Conservation (phyloP, 2,113 vertebrate genomes). For the Haemorhous mexicanus region DNA sequence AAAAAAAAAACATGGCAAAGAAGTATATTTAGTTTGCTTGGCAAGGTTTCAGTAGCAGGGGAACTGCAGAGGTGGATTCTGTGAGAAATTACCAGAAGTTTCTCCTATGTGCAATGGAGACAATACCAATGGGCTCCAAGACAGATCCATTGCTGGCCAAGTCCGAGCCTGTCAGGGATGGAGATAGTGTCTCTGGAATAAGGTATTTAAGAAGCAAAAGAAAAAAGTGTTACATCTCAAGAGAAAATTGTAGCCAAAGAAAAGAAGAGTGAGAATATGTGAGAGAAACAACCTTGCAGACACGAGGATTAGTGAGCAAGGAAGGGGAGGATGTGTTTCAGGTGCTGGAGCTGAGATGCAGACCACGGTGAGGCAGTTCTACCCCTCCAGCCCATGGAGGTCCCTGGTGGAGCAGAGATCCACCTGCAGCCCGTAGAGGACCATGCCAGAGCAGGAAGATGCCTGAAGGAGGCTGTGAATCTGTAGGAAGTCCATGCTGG, state of each 20-base stretch:
- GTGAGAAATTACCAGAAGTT: background rate
- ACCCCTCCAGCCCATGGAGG: background rate
- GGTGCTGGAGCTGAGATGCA: no score
- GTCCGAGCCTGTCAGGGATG: rapidly evolving
- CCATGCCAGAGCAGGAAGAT: background rate
- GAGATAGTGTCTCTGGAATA: background rate
- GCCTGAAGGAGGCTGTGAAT: background rate
- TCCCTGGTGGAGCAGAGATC: background rate
- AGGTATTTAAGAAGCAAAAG: background rate
- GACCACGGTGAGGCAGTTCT: background rate
- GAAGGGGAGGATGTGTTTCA: background rate
- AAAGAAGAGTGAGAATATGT: background rate
- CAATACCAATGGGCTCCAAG: background rate
- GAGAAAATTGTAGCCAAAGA: background rate
- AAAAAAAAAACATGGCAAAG: background rate
- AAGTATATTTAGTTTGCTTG: background rate
- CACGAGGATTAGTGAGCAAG: background rate
- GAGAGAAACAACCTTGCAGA: background rate
- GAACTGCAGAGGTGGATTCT: background rate
- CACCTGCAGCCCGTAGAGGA: no score
- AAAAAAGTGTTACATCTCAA: background rate
- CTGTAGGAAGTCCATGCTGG: background rate
- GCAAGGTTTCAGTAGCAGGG: background rate
- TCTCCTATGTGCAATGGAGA: background rate
- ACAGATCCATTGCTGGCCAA: background rate